These are phyloP conservation scores for Rhinichthys klamathensis DNA, from an alignment of 2,113 vertebrate species.

Conservation along the genomic window DNA sequence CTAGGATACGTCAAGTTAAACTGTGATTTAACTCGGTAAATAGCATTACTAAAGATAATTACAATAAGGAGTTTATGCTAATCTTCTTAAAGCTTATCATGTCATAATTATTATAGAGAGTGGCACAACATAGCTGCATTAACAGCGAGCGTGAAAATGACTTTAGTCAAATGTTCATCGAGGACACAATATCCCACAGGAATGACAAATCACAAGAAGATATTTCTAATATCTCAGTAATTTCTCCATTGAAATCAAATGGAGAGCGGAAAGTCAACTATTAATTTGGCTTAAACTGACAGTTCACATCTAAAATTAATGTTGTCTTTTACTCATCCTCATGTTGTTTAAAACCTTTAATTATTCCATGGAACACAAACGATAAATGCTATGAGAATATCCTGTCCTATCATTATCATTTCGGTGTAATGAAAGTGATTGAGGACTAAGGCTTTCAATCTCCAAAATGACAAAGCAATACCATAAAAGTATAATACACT, in stretches of 20 bases:
- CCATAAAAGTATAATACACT: background rate
- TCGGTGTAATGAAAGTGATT: background rate
- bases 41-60: conserved; percentile 35
- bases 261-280: background rate
- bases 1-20: background rate
- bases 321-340: background rate
- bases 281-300: no score
- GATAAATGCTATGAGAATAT: background rate
- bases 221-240: background rate
- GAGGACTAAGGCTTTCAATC: background rate
- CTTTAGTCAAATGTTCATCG: conserved; percentile 22
- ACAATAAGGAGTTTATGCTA: conserved; percentile 38
- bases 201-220: background rate
- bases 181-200: background rate
- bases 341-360: background rate
- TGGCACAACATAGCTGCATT: conserved; percentile 16
- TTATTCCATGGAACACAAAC: background rate
- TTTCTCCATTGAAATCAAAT: background rate
- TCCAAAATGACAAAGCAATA: background rate
- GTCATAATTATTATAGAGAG: conserved; percentile 37
- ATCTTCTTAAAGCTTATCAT: conserved; percentile 38
- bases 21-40: background rate
- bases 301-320: no score
- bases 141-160: conserved; percentile 8
- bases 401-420: background rate